These are phyloP conservation scores for Globodera ellingtonae DNA, from an alignment of 1,140 invertebrate species.

Conservation along the genomic window DNA sequence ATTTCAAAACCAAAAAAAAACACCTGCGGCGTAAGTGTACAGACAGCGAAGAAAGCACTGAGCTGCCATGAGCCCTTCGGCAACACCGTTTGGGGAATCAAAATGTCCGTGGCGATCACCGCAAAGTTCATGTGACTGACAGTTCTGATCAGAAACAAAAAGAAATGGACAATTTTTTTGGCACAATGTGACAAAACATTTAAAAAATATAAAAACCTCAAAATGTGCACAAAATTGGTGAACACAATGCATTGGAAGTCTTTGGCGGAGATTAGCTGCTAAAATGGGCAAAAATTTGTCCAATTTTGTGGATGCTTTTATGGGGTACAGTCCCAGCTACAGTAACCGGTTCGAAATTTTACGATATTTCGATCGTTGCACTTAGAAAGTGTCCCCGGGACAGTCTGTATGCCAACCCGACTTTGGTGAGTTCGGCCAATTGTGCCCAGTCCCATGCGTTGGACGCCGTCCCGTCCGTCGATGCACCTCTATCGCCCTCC, in stretches of 20 bases:
- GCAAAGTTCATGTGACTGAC: constrained; percentile 62
- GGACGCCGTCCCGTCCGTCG: background rate
- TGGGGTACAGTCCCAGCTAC: too few relatives aligned
- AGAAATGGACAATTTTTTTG: background rate
- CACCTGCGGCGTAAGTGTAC: constrained; percentile 55
- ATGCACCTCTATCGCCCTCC: background rate
- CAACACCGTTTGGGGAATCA: constrained; percentile 57
- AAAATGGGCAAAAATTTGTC: background rate
- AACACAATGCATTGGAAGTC: constrained; percentile 56
- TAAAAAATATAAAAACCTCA: constrained; percentile 26
- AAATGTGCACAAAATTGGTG: constrained; percentile 62
- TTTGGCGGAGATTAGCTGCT: constrained; percentile 45
- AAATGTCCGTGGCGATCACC: constrained; percentile 59
- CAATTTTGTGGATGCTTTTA: too few relatives aligned
- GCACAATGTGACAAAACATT: background rate
- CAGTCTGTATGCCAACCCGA: background rate
- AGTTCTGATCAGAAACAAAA: constrained; percentile 28
- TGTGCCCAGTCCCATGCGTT: constrained; percentile 1
- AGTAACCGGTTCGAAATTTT: too few relatives aligned
- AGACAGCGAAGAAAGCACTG: constrained; percentile 53
- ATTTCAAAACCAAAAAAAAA: constrained; percentile 35
- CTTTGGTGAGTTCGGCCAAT: constrained; percentile 16
- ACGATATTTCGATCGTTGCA: too few relatives aligned
- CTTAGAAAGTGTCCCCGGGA: too few relatives aligned
- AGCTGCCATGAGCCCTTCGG: constrained; percentile 59